Evolutionary conservation across 2,113 vertebrate genomes (phyloP), one percentile per base, ranked within the genome.

Genomic region (Oncorhynchus gorbuscha): DNA sequence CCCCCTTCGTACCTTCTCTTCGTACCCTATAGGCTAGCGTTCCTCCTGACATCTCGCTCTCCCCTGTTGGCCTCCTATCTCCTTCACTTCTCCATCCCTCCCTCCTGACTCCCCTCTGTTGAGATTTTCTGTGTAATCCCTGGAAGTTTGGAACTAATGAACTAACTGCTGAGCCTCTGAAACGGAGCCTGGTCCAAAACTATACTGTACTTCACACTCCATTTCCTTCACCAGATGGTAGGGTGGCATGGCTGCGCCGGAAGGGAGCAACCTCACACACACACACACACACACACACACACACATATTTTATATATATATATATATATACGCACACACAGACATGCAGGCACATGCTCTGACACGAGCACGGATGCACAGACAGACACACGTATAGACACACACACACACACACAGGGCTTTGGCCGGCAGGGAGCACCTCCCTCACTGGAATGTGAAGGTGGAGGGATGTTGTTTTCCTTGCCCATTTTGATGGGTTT

Each of bases 181-280:
- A 95, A 98, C 93, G 94, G 96, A 97, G 95, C 94, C 92, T 96
- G 95, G 95, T 97, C 96, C 95, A 95, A 95, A 97, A 98, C 97
- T 97, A 96, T 98, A 98, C 97, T 98, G 97, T 98, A 98, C 97
- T 99, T 99, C 97, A 99, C 97, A 98, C 97, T 97, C 96, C 95
- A 99, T 99, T 99, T 98, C 96, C 95, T 97, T 55, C 97, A 98
- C 97, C 97, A 99, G 97, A 99, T 99, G 97, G 97, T 94, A 89
- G 92, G 94, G 96, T 94, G 94, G 93, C 89, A 90, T 93, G 92
- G 91, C 92, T 95, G 95, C 65, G 94, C 92, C 95, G 90, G 87
- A 92, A 94, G 95, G 96, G 95, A 96, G 95, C 96, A 93, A 94
- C 94, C 28, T 8, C 24, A 1, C 51, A 30, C 39, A 9, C 39